Evolutionary conservation across 1,140 invertebrate species (phyloP), one percentile per base, ranked within the genome.

Genomic region (Temnothorax nylanderi): DNA sequence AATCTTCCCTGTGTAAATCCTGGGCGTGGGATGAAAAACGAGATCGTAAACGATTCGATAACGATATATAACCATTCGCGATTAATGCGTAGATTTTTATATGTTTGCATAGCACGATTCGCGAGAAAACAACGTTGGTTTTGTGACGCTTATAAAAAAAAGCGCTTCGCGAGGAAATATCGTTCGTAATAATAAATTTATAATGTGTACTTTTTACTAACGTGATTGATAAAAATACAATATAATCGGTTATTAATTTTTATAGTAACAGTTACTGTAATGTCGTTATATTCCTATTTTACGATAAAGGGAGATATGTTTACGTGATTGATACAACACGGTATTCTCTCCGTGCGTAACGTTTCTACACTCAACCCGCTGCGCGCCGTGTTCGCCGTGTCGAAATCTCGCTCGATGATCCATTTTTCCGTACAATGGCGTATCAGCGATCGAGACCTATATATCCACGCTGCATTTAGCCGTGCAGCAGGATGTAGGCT

Each of bases 401-500:
- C 64, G 49, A 65, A 78, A 67, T 56, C 60, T 64, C 77, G 10
- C 44, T 56, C 44, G 65, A 49, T 49, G 51, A 58, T 65, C 10
- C 41, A 37, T 80, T 54, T 81, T 81, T 71, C 34, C 32, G 56
- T 32, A 56, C 37, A 71, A 71, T 47, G 64, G 64, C 49, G 18
- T 58, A 82, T 72, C 69, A 64, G 58, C 74, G 47, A 67, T 78
- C 82, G 82, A 51, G 80, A 60, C 80, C 80, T 77, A 85, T 78
- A 85, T 77, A 89, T 87, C 82, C 77, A 90, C 72, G 72, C 71
- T 81, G 85, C 89, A 84, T 87, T 89, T 87, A 72, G 51, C 37
- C 51, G 56, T 21, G 32, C 71, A 69, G 60, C 76, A 41, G 74
- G 88, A 90, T 90, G 87, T 91, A 90, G 89, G 89, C 82, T 91